Evolutionary conservation across 2,797 vertebrate genomes (phyloP).

Genomic region (Manis crassicaudata): DNA sequence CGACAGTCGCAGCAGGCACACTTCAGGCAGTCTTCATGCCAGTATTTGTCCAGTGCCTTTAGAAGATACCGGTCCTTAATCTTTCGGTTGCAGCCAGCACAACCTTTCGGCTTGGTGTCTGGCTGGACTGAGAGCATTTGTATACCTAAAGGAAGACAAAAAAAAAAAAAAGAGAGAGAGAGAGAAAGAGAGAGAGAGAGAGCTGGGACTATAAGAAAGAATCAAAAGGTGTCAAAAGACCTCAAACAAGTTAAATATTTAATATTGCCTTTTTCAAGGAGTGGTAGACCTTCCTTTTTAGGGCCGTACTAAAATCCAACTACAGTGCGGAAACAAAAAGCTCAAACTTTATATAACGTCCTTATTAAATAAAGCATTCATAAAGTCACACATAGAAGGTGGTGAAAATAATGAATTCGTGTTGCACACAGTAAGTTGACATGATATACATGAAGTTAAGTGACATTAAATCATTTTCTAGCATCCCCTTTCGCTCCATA

Average conservation of each 20-base stretch:
- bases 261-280: neutral
- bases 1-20: conserved; percentile 98
- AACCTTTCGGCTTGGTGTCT: conserved; percentile 99
- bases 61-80: conserved; percentile 99
- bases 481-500: neutral
- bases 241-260: neutral
- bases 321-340: neutral
- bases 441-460: neutral
- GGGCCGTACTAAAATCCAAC: neutral
- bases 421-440: neutral
- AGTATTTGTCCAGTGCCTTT: conserved; percentile 98
- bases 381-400: neutral
- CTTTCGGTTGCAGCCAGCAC: conserved; percentile 99
- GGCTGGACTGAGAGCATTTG: conserved; percentile 99
- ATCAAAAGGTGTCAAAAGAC: neutral
- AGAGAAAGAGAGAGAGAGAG: neutral
- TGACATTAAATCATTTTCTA: neutral
- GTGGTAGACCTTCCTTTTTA: neutral
- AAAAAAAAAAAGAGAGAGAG: neutral
- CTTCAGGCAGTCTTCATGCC: conserved; percentile 99
- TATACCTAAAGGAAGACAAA: conserved; percentile 92
- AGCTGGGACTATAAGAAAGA: conserved; percentile 26
- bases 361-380: neutral
- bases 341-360: conserved; percentile 11
- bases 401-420: neutral